These are phyloP conservation scores for Anolis sagrei DNA, from an alignment of 2,113 vertebrate species.

Conservation along the genomic window DNA sequence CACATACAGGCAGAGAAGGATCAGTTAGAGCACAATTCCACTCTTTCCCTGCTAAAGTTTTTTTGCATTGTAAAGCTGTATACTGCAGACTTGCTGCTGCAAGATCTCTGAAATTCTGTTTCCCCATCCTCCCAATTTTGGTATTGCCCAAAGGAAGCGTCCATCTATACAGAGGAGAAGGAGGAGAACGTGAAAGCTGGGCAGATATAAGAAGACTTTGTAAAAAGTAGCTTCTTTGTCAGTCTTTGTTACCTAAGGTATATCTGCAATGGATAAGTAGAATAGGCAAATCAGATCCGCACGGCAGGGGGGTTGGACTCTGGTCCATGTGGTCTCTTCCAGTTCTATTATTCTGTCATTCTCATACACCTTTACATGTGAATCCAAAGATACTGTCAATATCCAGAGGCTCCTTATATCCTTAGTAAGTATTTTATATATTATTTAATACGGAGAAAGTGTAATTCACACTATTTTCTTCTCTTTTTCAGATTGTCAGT, in stretches of 20 bases:
- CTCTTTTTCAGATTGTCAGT: slow-evolving; percentile 80
- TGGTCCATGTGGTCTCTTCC: too few relatives aligned
- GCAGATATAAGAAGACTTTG: neutral
- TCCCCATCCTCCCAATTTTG: too few relatives aligned
- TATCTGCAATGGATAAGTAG: too few relatives aligned
- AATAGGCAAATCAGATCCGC: neutral
- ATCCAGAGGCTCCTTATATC: neutral
- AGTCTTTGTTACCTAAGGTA: neutral
- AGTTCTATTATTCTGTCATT: neutral
- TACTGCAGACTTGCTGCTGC: neutral
- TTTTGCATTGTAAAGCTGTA: too few relatives aligned
- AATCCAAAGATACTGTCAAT: neutral
- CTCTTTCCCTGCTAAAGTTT: too few relatives aligned
- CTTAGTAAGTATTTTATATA: neutral
- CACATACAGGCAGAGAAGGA: too few relatives aligned
- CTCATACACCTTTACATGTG: neutral
- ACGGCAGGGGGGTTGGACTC: too few relatives aligned
- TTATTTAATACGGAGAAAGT: fast-evolving
- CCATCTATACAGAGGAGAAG: too few relatives aligned
- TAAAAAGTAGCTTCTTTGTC: neutral
- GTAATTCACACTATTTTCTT: slow-evolving; percentile 27
- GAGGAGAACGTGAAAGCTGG: neutral
- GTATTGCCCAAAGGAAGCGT: too few relatives aligned
- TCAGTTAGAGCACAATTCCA: too few relatives aligned
- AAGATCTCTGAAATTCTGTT: neutral